Evolutionary conservation across 2,797 vertebrate genomes (phyloP).

Genomic region (Hyperoplus immaculatus): DNA sequence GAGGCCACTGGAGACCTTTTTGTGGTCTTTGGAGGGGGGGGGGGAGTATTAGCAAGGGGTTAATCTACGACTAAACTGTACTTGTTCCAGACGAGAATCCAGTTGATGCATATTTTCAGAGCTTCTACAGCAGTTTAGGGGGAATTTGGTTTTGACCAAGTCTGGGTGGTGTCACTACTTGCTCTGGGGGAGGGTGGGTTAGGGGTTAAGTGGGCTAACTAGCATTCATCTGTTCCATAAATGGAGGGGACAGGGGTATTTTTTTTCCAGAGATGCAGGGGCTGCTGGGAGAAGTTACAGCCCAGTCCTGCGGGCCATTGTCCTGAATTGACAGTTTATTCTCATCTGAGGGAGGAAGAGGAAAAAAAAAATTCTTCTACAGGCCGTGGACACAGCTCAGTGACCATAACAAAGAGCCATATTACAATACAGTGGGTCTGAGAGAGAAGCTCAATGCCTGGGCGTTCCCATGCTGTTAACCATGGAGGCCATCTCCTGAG

Average conservation of each 20-base stretch:
- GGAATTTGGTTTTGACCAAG: conserved; percentile 25
- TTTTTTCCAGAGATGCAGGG: conserved; percentile 40
- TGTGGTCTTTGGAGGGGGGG: conserved; percentile 26
- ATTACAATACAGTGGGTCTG: conserved; percentile 57
- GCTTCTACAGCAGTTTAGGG: conserved; percentile 21
- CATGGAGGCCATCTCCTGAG: conserved; percentile 19
- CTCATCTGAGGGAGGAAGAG: conserved; percentile 36
- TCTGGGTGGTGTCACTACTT: conserved; percentile 22
- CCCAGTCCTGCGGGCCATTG: conserved; percentile 54
- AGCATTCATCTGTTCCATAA: conserved; percentile 65
- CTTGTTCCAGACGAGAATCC: conserved; percentile 30
- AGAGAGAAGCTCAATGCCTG: conserved; percentile 34
- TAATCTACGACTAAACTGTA: conserved; percentile 45
- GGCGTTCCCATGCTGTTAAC: conserved; percentile 55
- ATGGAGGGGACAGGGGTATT: conserved; percentile 63
- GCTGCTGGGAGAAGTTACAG: conserved; percentile 55
- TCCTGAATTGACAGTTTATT: conserved; percentile 69
- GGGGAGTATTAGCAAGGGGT: conserved; percentile 28
- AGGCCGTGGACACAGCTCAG: conserved; percentile 39
- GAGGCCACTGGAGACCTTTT: conserved; percentile 32
- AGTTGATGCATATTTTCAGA: conserved; percentile 20
- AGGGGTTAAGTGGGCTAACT: conserved; percentile 11
- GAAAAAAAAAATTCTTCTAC: conserved; percentile 29
- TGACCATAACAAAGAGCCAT: conserved; percentile 65
- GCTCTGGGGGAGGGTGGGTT: conserved; percentile 12